phyloP scores from a whole-genome alignment of 2,797 vertebrate species.

The Serranus cabrilla region DNA sequence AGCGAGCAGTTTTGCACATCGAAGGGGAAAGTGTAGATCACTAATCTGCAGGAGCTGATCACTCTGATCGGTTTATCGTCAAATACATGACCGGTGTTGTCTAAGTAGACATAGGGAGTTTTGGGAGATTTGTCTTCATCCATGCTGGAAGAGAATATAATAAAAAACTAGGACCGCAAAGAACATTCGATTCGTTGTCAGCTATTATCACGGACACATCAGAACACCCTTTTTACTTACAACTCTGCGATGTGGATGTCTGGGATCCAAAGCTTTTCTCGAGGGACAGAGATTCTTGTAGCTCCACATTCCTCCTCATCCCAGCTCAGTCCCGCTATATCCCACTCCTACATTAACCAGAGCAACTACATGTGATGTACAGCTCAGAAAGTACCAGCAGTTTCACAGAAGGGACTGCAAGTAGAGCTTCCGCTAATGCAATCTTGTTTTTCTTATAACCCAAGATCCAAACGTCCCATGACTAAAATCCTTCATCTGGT shows the following conservation, averaged over 20 bases:
- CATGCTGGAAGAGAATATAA: constrained; percentile 66
- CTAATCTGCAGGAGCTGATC: constrained; percentile 77
- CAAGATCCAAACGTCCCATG: too few relatives aligned
- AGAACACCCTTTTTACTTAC: constrained; percentile 44
- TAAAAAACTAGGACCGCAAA: too few relatives aligned
- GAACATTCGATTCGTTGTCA: too few relatives aligned
- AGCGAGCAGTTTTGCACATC: constrained; percentile 81
- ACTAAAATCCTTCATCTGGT: too few relatives aligned
- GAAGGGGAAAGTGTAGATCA: constrained; percentile 82
- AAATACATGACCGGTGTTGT: constrained; percentile 71
- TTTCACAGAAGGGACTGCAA: too few relatives aligned
- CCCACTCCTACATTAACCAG: constrained; percentile 64
- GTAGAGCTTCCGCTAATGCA: too few relatives aligned
- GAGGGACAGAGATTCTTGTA: constrained; percentile 53
- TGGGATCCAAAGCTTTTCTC: constrained; percentile 70
- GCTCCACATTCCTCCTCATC: constrained; percentile 71
- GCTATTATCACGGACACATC: neutral
- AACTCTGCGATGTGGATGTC: constrained; percentile 61
- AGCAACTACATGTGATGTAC: neutral
- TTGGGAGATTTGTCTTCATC: constrained; percentile 69
- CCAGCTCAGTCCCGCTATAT: constrained; percentile 72
- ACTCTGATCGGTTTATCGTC: constrained; percentile 74
- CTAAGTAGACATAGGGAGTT: constrained; percentile 76
- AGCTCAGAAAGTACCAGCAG: neutral
- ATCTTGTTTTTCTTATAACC: too few relatives aligned